Conservation (phyloP, 2,113 vertebrate genomes). For the Herpetotheres cachinnans region DNA sequence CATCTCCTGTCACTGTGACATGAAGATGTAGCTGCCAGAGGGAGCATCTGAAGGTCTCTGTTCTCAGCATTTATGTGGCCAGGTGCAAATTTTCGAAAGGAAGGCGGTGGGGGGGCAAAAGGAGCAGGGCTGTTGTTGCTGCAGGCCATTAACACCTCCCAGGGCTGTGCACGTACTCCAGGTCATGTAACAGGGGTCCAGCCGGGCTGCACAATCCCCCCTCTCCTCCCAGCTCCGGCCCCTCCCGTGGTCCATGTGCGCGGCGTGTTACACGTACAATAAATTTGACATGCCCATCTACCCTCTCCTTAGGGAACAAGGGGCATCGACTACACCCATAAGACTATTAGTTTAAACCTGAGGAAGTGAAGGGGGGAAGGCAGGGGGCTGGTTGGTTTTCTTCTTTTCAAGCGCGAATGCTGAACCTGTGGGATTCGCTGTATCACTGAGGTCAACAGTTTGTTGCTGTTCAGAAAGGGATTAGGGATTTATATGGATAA, state of each 20-base stretch:
- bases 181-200: background rate
- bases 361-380: background rate
- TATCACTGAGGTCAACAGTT: background rate
- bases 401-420: background rate
- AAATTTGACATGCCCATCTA: background rate
- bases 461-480: conserved; percentile 7
- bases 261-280: rapidly evolving
- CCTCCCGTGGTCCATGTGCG: background rate
- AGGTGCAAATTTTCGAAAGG: background rate
- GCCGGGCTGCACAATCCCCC: background rate
- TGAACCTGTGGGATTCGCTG: background rate
- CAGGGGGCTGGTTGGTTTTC: background rate
- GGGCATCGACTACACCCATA: no score
- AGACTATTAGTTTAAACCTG: background rate
- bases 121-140: background rate
- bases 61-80: background rate
- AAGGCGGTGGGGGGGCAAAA: background rate
- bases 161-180: background rate
- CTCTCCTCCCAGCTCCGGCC: background rate
- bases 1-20: background rate
- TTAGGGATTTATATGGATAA: conserved; percentile 24
- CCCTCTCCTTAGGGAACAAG: background rate
- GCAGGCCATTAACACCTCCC: background rate
- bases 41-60: background rate
- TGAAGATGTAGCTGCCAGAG: background rate